Conservation (phyloP, 2,888 invertebrate genomes). For the Plebejus anna region DNA sequence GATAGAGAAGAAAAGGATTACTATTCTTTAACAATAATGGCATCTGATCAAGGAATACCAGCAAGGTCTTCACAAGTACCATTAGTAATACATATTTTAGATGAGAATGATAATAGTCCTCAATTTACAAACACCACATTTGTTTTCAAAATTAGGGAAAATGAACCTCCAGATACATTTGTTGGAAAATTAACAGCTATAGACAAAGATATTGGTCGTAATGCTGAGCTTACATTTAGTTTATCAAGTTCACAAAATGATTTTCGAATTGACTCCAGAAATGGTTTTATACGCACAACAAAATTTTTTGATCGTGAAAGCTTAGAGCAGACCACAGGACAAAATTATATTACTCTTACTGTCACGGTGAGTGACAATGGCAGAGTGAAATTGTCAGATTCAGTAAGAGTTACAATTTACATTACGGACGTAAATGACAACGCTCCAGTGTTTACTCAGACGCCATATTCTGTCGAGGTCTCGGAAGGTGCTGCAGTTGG, state of each 20-base stretch:
- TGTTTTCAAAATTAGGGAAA: conserved; percentile 93
- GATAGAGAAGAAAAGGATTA: conserved; percentile 96
- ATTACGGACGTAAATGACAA: conserved; percentile 96
- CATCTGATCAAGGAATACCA: conserved; percentile 89
- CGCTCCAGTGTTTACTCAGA: conserved; percentile 89
- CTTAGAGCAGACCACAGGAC: conserved; percentile 87
- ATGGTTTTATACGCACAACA: conserved; percentile 93
- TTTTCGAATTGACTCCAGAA: conserved; percentile 92
- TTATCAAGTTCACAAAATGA: conserved; percentile 87
- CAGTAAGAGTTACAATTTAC: conserved; percentile 92
- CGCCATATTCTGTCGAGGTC: conserved; percentile 93
- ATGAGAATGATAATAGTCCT: conserved; percentile 98
- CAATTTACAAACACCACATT: conserved; percentile 95
- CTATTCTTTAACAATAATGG: conserved; percentile 92
- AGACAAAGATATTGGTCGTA: conserved; percentile 94
- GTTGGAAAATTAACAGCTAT: conserved; percentile 94
- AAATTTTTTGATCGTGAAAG: conserved; percentile 94
- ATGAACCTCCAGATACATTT: conserved; percentile 92
- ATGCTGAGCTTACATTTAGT: conserved; percentile 93
- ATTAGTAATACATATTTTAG: conserved; percentile 94
- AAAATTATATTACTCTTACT: conserved; percentile 90
- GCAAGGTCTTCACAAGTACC: conserved; percentile 91
- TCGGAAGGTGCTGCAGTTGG: conserved; percentile 91
- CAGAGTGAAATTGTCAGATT: conserved; percentile 85
- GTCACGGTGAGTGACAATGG: conserved; percentile 94